These are phyloP conservation scores for Heterotis niloticus DNA, from an alignment of 2,113 vertebrate species.

Conservation along the genomic window DNA sequence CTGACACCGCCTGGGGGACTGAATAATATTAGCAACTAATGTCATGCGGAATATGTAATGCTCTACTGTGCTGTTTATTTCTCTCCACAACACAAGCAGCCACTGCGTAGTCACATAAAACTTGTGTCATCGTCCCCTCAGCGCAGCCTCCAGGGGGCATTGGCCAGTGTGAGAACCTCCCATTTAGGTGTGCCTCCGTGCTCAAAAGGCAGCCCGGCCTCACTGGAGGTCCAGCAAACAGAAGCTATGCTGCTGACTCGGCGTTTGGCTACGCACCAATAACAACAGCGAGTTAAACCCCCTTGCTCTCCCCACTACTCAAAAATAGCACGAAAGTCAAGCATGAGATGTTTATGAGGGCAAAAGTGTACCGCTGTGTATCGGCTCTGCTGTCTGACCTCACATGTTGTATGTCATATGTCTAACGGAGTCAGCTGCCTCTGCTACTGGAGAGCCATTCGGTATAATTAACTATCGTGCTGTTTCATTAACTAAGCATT, in stretches of 20 bases:
- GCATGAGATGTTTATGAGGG: conserved; percentile 11
- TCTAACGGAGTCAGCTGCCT: neutral
- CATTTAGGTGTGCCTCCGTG: neutral
- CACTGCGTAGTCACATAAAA: too few relatives aligned
- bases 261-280: conserved; percentile 1
- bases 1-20: too few relatives aligned
- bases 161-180: neutral
- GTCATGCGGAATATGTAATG: too few relatives aligned
- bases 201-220: neutral
- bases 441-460: neutral
- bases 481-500: neutral
- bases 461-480: neutral
- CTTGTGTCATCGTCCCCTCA: too few relatives aligned
- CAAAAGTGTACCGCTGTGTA: conserved; percentile 13
- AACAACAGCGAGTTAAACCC: neutral
- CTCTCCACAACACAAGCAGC: too few relatives aligned
- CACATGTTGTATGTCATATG: neutral
- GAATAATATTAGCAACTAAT: too few relatives aligned
- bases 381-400: neutral
- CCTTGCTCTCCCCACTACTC: neutral
- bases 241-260: conserved; percentile 3
- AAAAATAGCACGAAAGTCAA: conserved; percentile 14
- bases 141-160: neutral
- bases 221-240: neutral
- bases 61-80: too few relatives aligned